phyloP scores from a whole-genome alignment of 2,797 vertebrate species.

The Ciconia nigra region DNA sequence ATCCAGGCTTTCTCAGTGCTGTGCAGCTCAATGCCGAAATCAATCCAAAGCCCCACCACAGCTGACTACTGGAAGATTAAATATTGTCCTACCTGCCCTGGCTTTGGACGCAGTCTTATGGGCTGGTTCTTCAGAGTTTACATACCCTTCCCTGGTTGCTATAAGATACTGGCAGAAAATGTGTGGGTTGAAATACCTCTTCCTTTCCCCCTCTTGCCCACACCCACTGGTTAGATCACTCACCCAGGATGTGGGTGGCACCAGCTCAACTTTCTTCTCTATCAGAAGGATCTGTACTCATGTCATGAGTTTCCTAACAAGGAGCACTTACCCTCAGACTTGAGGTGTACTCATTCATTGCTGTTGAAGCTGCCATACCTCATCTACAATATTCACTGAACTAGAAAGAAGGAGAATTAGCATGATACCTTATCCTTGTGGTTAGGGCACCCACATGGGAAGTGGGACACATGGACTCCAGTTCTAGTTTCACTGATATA shows the following conservation, averaged over 20 bases:
- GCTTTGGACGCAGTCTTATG: not conserved
- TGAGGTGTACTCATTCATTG: not conserved
- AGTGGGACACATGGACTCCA: not conserved
- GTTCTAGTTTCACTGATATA: not conserved
- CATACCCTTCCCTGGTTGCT: not conserved
- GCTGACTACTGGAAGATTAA: not conserved
- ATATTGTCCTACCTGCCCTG: not conserved
- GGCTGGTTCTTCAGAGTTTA: not conserved
- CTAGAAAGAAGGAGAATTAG: not conserved
- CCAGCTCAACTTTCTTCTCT: not conserved
- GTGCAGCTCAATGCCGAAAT: not conserved
- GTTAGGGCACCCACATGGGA: not conserved
- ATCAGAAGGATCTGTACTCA: not conserved
- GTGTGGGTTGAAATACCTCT: not conserved
- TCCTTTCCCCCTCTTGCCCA: not conserved
- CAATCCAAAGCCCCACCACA: not conserved
- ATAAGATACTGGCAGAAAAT: not conserved
- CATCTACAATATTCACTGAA: not conserved
- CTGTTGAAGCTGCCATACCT: not conserved
- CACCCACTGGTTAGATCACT: not conserved
- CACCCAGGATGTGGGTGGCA: constrained; percentile 15
- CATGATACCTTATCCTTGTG: not conserved
- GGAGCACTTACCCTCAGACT: not conserved
- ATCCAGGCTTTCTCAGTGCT: not conserved
- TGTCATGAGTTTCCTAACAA: not conserved